These are phyloP conservation scores for Platichthys flesus DNA, from an alignment of 2,113 vertebrate species.

Conservation along the genomic window DNA sequence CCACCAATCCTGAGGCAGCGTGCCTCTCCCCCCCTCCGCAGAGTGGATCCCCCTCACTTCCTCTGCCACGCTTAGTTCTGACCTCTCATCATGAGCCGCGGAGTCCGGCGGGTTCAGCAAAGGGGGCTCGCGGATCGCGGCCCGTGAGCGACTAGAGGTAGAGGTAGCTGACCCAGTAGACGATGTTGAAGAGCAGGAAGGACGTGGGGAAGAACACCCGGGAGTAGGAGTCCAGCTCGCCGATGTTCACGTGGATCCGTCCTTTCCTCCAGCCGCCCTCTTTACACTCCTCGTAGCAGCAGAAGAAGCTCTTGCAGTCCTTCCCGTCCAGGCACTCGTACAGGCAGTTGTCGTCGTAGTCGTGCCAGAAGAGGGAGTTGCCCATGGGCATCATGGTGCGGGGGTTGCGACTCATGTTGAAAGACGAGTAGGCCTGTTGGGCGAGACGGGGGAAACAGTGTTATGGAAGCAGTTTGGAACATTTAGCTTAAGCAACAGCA, in stretches of 20 bases:
- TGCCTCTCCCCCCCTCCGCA: not conserved
- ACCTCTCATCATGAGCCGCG: slow-evolving; percentile 30
- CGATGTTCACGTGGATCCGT: slow-evolving; percentile 92
- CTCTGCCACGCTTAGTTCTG: slow-evolving; percentile 34
- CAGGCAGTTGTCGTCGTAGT: slow-evolving; percentile 92
- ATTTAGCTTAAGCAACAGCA: not conserved
- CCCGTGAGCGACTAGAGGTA: slow-evolving; percentile 87
- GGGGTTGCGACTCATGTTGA: slow-evolving; percentile 85
- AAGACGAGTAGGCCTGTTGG: slow-evolving; percentile 91
- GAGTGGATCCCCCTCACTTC: not conserved
- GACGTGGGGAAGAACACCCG: slow-evolving; percentile 97
- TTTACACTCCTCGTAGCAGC: slow-evolving; percentile 95
- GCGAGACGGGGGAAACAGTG: not conserved
- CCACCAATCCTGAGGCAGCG: slow-evolving; percentile 20
- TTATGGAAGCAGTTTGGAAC: not conserved
- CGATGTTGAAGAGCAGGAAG: slow-evolving; percentile 96
- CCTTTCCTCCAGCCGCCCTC: slow-evolving; percentile 93
- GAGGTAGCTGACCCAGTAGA: slow-evolving; percentile 98
- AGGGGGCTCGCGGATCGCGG: slow-evolving; percentile 3
- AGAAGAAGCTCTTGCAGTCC: slow-evolving; percentile 98
- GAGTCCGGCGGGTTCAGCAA: slow-evolving; percentile 3
- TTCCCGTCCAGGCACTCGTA: slow-evolving; percentile 97
- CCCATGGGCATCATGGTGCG: slow-evolving; percentile 88
- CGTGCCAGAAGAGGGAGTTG: slow-evolving; percentile 94
- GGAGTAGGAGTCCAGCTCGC: slow-evolving; percentile 94